Evolutionary conservation across 2,888 invertebrate species (phyloP), one percentile per base, ranked within the genome.

Genomic region (Dichetophora obliterata): DNA sequence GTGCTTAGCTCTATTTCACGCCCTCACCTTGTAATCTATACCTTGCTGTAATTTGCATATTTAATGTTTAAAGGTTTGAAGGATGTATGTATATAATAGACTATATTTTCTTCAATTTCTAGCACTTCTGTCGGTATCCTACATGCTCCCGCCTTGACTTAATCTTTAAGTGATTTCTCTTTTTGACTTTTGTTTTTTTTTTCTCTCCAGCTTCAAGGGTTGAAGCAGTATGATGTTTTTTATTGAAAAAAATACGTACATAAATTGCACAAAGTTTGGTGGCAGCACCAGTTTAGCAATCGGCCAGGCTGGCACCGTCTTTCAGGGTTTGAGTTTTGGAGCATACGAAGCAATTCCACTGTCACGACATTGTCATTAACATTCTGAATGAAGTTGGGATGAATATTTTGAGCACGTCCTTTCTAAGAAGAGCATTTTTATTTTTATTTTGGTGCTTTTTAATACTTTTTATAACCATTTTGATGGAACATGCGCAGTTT

Each of bases 371-470:
- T 68, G 68, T 48, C 68, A 68, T 68, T 68, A 68, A 48, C 68
- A 68, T 68, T 68, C 48, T 22, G 48, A 68, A 68, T 22, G 48
- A 68, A 68, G 68, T 63, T 73, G 48, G 63, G 27, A 63, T 73
- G 63, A 63, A 54, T 73, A 63, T 73, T 73, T 63, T 63, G 73
- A 63, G 34, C 73, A 73, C 73, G 73, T 63, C 61, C 27, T 31
- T 50, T 48, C 19, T 31, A 63, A 73, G 24, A 14, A 19, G 50
- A 37, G 16, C 52, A n/a, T 61, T 57, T 71, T 57, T 57, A 34
- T 57, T 57, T 71, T 71, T 34, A 22, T 43, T 24, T 37, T 37
- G 27, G 16, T 16, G 14, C n/a, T 16, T 57, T 57, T 54, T 57
- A 34, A 37, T 71, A 37, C 31, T 31, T 52, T 54, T 27, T 31